A percentile compares a stretch with the other conserved stretches of the same genome.
phyloP scores from a whole-genome alignment of 2,888 invertebrate species.

The Tolmerus cingulatus region DNA sequence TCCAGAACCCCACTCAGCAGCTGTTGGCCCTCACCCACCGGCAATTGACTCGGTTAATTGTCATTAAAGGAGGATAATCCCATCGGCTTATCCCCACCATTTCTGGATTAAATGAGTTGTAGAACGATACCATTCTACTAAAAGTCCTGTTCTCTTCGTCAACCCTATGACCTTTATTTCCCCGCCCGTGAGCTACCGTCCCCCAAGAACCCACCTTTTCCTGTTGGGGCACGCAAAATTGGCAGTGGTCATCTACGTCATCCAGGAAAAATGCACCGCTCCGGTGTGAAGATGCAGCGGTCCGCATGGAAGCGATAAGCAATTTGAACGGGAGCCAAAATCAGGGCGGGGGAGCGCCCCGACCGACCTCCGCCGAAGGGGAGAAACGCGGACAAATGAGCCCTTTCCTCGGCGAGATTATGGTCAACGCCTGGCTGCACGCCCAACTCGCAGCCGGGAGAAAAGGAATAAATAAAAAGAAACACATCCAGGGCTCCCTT shows the following conservation, averaged over 20 bases:
- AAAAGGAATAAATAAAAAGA: not conserved
- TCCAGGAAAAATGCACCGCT: not conserved
- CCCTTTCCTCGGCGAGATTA: not conserved
- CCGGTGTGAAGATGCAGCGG: no score
- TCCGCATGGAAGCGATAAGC: not conserved
- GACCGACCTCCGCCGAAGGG: not conserved
- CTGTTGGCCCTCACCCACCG: not conserved
- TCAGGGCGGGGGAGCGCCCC: not conserved
- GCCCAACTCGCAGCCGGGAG: not conserved
- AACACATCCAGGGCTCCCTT: not conserved
- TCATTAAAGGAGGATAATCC: not conserved
- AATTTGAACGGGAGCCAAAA: slow-evolving; percentile 24
- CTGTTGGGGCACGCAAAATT: not conserved
- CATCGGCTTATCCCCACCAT: not conserved
- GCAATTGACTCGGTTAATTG: not conserved
- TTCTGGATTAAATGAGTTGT: not conserved
- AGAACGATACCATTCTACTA: not conserved
- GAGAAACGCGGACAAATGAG: slow-evolving; percentile 34
- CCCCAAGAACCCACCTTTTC: not conserved
- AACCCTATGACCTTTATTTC: not conserved
- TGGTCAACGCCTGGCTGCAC: slow-evolving; percentile 35
- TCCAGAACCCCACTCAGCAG: not conserved
- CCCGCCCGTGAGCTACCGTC: not conserved
- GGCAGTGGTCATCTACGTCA: not conserved
- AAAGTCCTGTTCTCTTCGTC: not conserved